Base-by-base conservation (phyloP, 2,888 invertebrate genomes). In the Seladonia tumulorum region DNA sequence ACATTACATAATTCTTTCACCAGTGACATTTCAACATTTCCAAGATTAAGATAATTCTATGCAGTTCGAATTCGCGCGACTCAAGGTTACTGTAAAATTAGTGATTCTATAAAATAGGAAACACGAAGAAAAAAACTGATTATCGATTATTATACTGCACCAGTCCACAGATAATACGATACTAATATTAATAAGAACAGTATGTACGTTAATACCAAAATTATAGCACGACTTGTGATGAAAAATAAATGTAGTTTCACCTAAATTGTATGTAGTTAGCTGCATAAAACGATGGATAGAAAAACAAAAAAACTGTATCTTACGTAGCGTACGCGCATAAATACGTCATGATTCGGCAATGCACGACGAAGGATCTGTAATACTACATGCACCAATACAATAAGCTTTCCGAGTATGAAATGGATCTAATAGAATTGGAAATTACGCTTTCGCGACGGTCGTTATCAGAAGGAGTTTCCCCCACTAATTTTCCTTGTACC, bases 351-450 rank as follows among this genome's bases (percentile, higher is more conserved):
- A 78, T 78, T 70, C 45, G 53, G 79, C 39, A 79, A 63, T 70
- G 42, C 81, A 68, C 42, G 79, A 78, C 70, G 63, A 76, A 47
- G 45, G 57, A 83, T 79, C 60, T 71, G 25, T 87, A 84, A 82
- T 83, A 84, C 87, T 87, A 83, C 71, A 86, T 76, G 87, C 87
- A 87, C 81, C 87, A 75, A 82, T 79, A 53, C 35, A 85, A 76
- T n/a, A 63, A n/a, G 29, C 22, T 53, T 71, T 29, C 66, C 22
- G 80, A 79, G 53, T 83, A n/a, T 72, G 72, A 57, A 39, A 70
- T 80, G 16, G 49, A 78, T 78, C 35, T 83, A 77, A 78, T 39
- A 78, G 49, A 78, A 77, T 79, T 83, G 47, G 73, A 88, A 87
- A 35, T 35, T 76, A 88, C 78, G 79, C 68, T 81, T 71, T 79